Percentiles rank a stretch among this genome's conserved stretches.
These are phyloP conservation scores for Esox niger DNA, from an alignment of 2,113 vertebrate species.

Conservation along the genomic window DNA sequence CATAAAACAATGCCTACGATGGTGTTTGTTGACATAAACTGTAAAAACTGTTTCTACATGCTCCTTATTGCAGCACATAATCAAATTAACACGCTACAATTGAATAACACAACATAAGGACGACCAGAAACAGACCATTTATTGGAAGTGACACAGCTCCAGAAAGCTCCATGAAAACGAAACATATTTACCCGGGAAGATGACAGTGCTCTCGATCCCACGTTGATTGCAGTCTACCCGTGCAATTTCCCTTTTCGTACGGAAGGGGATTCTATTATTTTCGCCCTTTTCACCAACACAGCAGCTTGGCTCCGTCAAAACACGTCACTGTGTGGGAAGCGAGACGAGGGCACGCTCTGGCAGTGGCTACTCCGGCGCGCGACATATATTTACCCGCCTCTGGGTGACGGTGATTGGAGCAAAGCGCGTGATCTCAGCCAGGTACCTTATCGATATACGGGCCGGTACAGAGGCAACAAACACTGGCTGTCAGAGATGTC, in stretches of 20 bases:
- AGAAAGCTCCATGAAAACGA: background rate
- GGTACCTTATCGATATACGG: background rate
- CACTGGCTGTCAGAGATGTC: background rate
- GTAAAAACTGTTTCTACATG: background rate
- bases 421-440: conserved; percentile 9
- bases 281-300: conserved; percentile 4
- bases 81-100: background rate
- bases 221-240: background rate
- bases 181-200: conserved; percentile 28
- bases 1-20: background rate
- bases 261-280: conserved; percentile 9
- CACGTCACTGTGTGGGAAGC: conserved; percentile 20
- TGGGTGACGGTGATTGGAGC: conserved; percentile 14
- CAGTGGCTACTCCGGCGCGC: background rate
- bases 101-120: too few relatives aligned
- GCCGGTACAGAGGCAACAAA: background rate
- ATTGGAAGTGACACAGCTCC: background rate
- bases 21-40: too few relatives aligned
- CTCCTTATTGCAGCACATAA: background rate
- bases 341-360: background rate
- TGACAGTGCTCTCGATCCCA: conserved; percentile 5
- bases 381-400: conserved; percentile 11
- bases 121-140: background rate
- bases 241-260: conserved; percentile 9
- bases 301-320: conserved; percentile 10